Base-by-base conservation (phyloP, 2,113 vertebrate species). In the Chloebia gouldiae region DNA sequence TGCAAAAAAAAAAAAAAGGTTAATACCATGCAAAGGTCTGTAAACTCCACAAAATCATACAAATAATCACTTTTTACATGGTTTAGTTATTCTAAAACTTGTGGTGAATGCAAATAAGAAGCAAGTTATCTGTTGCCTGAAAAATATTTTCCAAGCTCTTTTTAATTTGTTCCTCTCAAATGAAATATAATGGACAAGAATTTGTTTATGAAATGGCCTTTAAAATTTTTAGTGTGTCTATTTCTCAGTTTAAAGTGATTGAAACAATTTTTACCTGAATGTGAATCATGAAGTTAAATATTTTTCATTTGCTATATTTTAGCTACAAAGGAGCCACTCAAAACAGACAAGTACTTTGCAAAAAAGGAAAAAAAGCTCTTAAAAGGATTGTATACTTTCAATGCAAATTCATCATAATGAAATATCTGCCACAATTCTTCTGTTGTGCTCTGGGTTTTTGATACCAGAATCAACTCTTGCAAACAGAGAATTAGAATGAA, bases 171-270 rank as follows among this genome's bases (percentile, higher is more conserved):
- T 14, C 13, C 4, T 80, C 33, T 73, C 12, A 57, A 64, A 25
- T 91, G 24, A 88, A 76, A 69, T 72, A n/a, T 13, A 35, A 57
- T 20, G 6, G 24, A 44, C 56, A 80, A 76, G n/a, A 9, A 25
- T 57, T 79, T 1, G 0, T 64, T 86, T 2, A 2, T 39, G 2
- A 35, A 76, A 51, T 30, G 2, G n/a, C 63, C 6, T 7, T 4
- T 24, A 40, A 47, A 42, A 5, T 11, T 45, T 8, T 33, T 82
- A 33, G 0, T 50, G 3, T 71, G 6, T 35, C 16, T 42, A 6
- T 80, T 83, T 89, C 18, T 83, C 33, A 56, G 39, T 64, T 79
- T 76, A 72, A 88, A 60, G 4, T 33, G 6, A 54, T 5, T 23
- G 13, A 75, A 7, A 73, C 60, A 47, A 53, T 23, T 83, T 83